Percentiles rank a stretch among this genome's conserved stretches.
These are phyloP conservation scores for Homalodisca vitripennis DNA, from an alignment of 1,140 invertebrate genomes.

Conservation along the genomic window DNA sequence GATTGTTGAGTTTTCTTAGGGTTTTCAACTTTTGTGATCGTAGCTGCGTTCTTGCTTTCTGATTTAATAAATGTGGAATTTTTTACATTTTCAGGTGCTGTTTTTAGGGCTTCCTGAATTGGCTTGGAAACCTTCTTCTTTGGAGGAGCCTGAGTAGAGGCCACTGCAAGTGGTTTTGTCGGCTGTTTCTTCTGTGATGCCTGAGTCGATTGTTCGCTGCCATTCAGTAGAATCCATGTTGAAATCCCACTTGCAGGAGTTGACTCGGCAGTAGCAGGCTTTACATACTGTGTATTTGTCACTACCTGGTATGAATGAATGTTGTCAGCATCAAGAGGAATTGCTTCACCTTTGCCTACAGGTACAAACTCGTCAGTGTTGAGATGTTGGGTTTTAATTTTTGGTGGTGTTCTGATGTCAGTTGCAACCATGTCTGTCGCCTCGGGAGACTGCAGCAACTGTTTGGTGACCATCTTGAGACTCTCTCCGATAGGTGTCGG, in stretches of 20 bases:
- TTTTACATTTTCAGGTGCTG: constrained; percentile 35
- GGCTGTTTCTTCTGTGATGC: constrained; percentile 41
- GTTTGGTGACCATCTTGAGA: constrained; percentile 55
- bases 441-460: constrained; percentile 48
- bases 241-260: constrained; percentile 66
- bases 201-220: constrained; percentile 49
- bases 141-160: not conserved
- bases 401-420: constrained; percentile 60
- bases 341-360: constrained; percentile 52
- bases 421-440: constrained; percentile 47
- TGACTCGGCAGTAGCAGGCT: constrained; percentile 49
- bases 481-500: constrained; percentile 50
- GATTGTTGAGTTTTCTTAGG: constrained; percentile 12
- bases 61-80: constrained; percentile 28
- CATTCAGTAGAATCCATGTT: constrained; percentile 72
- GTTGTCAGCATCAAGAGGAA: constrained; percentile 55
- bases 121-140: constrained; percentile 14
- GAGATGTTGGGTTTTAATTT: constrained; percentile 50
- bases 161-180: constrained; percentile 35
- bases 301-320: constrained; percentile 37
- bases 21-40: constrained; percentile 25
- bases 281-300: constrained; percentile 43
- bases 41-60: constrained; percentile 26
- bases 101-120: not conserved
- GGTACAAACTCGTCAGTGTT: constrained; percentile 30